Percentiles rank a stretch among this genome's conserved stretches.
Conservation (phyloP, 2,797 vertebrate genomes). For the Trichosurus vulpecula region DNA sequence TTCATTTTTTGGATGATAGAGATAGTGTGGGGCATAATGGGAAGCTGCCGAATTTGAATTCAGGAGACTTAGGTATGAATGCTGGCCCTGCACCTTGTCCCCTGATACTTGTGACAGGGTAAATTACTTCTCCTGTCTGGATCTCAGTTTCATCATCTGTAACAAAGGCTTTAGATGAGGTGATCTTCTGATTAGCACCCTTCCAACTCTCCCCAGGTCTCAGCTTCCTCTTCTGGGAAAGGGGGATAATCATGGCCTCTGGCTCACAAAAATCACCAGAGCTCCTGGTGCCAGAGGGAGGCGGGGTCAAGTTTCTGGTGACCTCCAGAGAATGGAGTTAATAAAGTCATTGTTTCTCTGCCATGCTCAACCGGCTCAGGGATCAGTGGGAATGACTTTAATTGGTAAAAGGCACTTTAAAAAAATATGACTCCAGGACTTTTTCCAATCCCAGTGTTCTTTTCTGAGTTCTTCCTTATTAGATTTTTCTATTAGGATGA, state of each 20-base stretch:
- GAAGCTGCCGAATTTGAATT: background rate
- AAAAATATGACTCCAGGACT: background rate
- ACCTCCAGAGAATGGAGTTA: background rate
- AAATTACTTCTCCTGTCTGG: too few species aligned
- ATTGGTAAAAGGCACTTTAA: background rate
- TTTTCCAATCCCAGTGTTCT: background rate
- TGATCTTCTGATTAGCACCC: background rate
- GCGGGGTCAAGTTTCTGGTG: rapidly evolving
- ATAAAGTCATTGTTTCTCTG: background rate
- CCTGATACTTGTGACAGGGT: background rate
- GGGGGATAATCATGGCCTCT: background rate
- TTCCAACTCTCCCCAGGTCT: background rate
- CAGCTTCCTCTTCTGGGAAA: background rate
- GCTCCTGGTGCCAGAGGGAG: background rate
- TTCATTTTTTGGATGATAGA: background rate
- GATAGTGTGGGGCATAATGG: background rate
- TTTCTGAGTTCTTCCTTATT: slow-evolving; percentile 34
- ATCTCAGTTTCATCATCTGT: background rate
- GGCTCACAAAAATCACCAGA: background rate
- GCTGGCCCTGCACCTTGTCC: background rate
- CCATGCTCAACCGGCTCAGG: background rate
- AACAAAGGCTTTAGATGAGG: background rate
- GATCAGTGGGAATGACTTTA: background rate
- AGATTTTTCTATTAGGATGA: slow-evolving; percentile 48
- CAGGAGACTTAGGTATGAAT: background rate